Percentiles rank a stretch among this genome's conserved stretches.
phyloP scores from a whole-genome alignment of 2,113 vertebrate species.

The Strix aluco region DNA sequence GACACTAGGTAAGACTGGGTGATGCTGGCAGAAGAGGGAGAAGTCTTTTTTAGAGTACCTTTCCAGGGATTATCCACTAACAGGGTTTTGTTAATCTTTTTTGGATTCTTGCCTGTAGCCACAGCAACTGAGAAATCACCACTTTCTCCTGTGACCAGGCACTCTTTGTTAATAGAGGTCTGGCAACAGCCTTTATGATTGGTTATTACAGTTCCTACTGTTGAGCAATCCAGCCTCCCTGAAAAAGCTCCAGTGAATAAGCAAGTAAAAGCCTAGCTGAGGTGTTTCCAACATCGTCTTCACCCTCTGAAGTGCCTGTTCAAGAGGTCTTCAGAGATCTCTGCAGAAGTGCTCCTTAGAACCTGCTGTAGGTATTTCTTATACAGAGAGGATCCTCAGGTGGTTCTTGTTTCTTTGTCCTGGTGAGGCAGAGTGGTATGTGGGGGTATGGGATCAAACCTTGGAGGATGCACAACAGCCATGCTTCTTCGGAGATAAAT shows the following conservation, averaged over 20 bases:
- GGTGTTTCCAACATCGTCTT: not conserved
- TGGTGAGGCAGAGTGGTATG: accelerated
- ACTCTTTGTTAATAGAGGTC: not conserved
- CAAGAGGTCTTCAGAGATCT: not conserved
- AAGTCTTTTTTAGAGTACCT: not conserved
- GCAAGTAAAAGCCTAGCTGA: not conserved
- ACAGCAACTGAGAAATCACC: not conserved
- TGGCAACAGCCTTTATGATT: not conserved
- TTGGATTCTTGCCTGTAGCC: conserved; percentile 6
- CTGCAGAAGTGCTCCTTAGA: not conserved
- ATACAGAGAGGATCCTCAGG: not conserved
- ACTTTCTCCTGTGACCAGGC: not conserved
- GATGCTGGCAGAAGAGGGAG: not conserved
- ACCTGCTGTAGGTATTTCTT: accelerated
- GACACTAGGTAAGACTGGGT: not conserved
- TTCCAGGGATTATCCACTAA: conserved; percentile 24
- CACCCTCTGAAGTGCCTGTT: not conserved
- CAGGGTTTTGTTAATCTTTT: conserved; percentile 13
- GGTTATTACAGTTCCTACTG: not conserved
- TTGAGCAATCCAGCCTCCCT: not conserved
- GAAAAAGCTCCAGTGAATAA: not conserved
- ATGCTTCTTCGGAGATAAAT: not conserved
- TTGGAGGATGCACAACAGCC: not conserved
- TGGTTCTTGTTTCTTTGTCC: not conserved
- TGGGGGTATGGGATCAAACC: not conserved